A percentile compares a stretch with the other conserved stretches of the same genome.
Conservation (phyloP, 2,888 invertebrate species). For the Cheilosia soror region DNA sequence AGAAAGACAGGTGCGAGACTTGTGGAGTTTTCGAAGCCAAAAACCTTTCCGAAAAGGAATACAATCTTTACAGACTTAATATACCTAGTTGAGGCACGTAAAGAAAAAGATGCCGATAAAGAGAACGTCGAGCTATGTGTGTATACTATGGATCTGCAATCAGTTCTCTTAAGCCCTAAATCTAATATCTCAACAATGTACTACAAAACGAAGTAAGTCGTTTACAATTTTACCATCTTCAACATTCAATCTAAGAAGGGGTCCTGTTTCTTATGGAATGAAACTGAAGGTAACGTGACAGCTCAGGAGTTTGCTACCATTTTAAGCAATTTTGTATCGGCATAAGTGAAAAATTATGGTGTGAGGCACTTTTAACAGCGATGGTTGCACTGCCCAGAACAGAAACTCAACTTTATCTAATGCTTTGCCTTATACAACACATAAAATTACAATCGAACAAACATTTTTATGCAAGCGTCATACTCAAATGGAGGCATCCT, state of each 20-base stretch:
- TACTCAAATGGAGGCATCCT: slow-evolving; percentile 4
- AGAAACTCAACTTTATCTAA: not conserved
- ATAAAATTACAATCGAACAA: not conserved
- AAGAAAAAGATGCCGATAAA: slow-evolving; percentile 3
- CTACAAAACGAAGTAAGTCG: not conserved
- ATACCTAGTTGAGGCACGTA: not conserved
- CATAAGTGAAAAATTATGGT: not conserved
- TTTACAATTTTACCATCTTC: not conserved
- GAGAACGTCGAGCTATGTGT: not conserved
- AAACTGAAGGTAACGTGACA: slow-evolving; percentile 5
- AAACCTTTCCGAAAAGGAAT: not conserved
- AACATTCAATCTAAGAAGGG: not conserved
- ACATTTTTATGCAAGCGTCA: not conserved
- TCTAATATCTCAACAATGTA: not conserved
- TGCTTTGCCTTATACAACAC: not conserved
- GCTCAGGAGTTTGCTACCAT: not conserved
- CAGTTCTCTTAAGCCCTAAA: slow-evolving; percentile 5
- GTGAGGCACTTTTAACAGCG: not conserved
- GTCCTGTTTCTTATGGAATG: slow-evolving; percentile 6
- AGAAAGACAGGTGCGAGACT: not conserved
- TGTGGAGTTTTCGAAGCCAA: not conserved
- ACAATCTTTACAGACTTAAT: not conserved
- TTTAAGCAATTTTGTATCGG: not conserved
- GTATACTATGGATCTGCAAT: not conserved
- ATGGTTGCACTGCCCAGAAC: not conserved